Percentiles rank a stretch among this genome's conserved stretches.
Conservation (phyloP, 2,113 vertebrate species). For the Cromileptes altivelis region DNA sequence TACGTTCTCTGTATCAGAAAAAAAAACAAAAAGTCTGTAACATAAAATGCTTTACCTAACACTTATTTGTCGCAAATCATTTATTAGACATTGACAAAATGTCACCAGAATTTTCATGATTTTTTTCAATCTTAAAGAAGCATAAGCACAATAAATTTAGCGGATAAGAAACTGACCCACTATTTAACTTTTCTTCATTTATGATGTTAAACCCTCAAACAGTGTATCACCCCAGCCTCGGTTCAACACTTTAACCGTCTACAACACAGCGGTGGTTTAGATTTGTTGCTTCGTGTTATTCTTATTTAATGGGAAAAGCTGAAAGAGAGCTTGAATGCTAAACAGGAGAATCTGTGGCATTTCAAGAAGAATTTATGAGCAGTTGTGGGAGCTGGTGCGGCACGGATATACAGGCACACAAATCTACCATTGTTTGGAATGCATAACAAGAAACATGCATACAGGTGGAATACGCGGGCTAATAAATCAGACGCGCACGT, state of each 20-base stretch:
- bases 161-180: background rate
- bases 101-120: background rate
- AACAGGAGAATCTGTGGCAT: slow-evolving; percentile 48
- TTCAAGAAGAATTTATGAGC: slow-evolving; percentile 66
- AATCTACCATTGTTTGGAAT: slow-evolving; percentile 54
- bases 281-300: slow-evolving; percentile 53
- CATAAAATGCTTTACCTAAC: background rate
- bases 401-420: slow-evolving; percentile 41
- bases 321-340: slow-evolving; percentile 44
- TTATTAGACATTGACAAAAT: slow-evolving; percentile 3
- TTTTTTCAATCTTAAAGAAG: background rate
- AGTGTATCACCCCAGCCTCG: slow-evolving; percentile 14
- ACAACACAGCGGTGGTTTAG: background rate
- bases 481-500: slow-evolving; percentile 43
- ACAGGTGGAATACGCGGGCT: slow-evolving; percentile 13
- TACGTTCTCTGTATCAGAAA: slow-evolving; percentile 6
- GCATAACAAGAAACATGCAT: slow-evolving; percentile 32
- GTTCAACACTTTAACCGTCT: slow-evolving; percentile 22
- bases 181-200: background rate
- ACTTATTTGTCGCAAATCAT: background rate
- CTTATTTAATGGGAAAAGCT: slow-evolving; percentile 53
- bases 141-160: background rate
- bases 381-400: slow-evolving; percentile 42
- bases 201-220: slow-evolving; percentile 7
- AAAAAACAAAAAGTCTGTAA: slow-evolving; percentile 11